A percentile compares a stretch with the other conserved stretches of the same genome.
Conservation (phyloP, 2,888 invertebrate species). For the Tiliacea aurago region DNA sequence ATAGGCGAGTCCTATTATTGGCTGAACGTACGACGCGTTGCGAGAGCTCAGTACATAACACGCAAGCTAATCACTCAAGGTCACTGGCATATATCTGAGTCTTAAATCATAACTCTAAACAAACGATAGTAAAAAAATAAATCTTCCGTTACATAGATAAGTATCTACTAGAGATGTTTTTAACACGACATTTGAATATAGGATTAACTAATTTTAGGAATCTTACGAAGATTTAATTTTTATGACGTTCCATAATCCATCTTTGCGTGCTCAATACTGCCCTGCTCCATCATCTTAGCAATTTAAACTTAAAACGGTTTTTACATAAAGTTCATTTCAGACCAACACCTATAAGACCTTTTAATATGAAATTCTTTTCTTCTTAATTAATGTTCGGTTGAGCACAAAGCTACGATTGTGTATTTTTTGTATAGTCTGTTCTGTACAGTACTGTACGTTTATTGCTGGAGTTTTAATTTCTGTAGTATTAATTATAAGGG, state of each 20-base stretch:
- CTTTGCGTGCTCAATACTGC: slow-evolving; percentile 67
- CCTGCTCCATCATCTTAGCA: slow-evolving; percentile 30
- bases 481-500: slow-evolving; percentile 86
- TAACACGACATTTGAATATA: slow-evolving; percentile 35
- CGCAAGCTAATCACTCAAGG: too few species aligned
- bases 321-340: slow-evolving; percentile 69
- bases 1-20: too few species aligned
- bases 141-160: background rate
- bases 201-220: slow-evolving; percentile 41
- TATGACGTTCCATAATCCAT: slow-evolving; percentile 76
- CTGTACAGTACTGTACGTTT: slow-evolving; percentile 72
- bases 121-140: too few species aligned
- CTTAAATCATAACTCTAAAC: too few species aligned
- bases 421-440: slow-evolving; percentile 77
- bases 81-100: too few species aligned
- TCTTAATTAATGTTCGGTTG: slow-evolving; percentile 88
- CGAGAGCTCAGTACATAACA: too few species aligned
- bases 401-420: slow-evolving; percentile 85
- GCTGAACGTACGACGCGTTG: too few species aligned
- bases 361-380: slow-evolving; percentile 76
- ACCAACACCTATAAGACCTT: slow-evolving; percentile 69
- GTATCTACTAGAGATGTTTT: background rate
- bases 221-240: slow-evolving; percentile 61
- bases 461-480: slow-evolving; percentile 85
- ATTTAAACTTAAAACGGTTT: slow-evolving; percentile 65